Evolutionary conservation across 2,888 invertebrate species (phyloP).

Genomic region (Calameuta filiformis): DNA sequence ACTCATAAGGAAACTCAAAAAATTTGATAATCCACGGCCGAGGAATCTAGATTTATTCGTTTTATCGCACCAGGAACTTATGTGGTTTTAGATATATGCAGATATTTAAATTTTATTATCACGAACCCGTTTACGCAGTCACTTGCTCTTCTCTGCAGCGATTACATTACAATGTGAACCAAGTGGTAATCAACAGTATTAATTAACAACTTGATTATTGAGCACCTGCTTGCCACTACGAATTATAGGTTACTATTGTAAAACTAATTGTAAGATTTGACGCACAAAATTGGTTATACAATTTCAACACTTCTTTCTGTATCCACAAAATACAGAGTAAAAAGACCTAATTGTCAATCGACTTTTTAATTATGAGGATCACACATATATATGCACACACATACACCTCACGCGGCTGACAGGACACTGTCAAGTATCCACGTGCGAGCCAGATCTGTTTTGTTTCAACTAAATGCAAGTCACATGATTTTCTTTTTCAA

Average conservation of each 20-base stretch:
- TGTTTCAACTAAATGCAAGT: neutral
- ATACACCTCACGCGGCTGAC: neutral
- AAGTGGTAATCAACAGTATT: too few relatives aligned
- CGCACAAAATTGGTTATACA: neutral
- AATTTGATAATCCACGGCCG: neutral
- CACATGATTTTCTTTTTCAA: neutral
- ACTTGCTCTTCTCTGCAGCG: neutral
- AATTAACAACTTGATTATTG: neutral
- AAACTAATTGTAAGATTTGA: too few relatives aligned
- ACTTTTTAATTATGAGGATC: neutral
- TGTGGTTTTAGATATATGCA: neutral
- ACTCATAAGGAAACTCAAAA: neutral
- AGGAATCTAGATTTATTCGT: neutral
- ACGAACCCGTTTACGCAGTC: neutral
- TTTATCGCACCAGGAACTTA: neutral
- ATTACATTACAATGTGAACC: neutral
- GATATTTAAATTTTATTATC: neutral
- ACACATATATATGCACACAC: too few relatives aligned
- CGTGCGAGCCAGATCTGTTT: neutral
- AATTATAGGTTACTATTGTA: neutral
- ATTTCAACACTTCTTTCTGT: neutral
- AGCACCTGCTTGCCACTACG: neutral
- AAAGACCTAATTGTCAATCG: neutral
- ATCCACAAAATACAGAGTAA: neutral
- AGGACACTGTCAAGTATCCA: neutral